phyloP scores from a whole-genome alignment of 2,113 vertebrate species.

The Columba livia region DNA sequence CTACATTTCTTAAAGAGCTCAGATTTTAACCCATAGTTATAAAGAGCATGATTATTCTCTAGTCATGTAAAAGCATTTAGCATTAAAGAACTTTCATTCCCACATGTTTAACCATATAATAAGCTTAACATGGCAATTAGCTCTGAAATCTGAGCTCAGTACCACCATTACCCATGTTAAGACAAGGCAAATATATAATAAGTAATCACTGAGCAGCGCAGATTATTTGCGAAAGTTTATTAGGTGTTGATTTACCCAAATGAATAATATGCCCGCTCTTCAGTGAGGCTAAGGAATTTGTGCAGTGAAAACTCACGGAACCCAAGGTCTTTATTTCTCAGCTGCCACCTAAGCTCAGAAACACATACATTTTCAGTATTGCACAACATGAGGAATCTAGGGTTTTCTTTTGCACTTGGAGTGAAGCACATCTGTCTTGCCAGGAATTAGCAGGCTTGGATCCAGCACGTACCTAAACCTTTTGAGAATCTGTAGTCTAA shows the following conservation, averaged over 20 bases:
- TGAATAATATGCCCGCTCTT: background rate
- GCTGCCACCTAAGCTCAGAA: background rate
- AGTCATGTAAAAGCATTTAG: background rate
- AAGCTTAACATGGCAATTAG: background rate
- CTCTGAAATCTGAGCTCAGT: background rate
- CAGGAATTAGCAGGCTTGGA: background rate
- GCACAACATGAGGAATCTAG: background rate
- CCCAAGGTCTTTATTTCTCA: background rate
- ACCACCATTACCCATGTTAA: background rate
- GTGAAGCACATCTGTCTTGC: background rate
- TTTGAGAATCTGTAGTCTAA: background rate
- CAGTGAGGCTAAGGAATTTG: background rate
- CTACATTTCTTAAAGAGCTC: background rate
- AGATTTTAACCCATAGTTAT: background rate
- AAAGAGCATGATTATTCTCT: background rate
- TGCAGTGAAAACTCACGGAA: background rate
- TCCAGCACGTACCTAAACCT: background rate
- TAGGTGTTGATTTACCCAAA: background rate
- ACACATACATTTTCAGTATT: background rate
- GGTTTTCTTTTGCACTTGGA: background rate
- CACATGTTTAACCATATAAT: background rate
- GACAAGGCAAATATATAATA: background rate
- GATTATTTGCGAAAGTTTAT: background rate
- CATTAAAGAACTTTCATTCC: background rate
- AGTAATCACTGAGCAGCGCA: background rate